These are phyloP conservation scores for Drosophila borealis DNA, from an alignment of 2,888 invertebrate genomes.

Conservation along the genomic window DNA sequence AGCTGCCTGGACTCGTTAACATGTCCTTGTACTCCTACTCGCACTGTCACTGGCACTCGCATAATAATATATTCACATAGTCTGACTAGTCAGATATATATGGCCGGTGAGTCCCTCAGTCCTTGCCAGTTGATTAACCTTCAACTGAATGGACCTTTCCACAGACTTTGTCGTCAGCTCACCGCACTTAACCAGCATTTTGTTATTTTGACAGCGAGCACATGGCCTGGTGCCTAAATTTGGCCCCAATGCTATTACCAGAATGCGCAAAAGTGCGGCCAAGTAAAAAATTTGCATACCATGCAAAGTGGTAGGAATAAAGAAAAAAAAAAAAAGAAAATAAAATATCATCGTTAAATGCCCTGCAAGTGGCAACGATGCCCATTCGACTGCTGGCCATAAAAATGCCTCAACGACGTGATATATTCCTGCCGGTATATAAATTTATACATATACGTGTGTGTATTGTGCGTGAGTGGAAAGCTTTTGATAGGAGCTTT, in stretches of 20 bases:
- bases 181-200: conserved; percentile 70
- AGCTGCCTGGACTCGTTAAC: conserved; percentile 31
- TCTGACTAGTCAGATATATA: conserved; percentile 29
- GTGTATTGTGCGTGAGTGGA: not conserved
- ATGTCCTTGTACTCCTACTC: conserved; percentile 8
- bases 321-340: conserved; percentile 2
- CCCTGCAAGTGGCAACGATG: conserved; percentile 55
- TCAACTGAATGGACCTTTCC: conserved; percentile 56
- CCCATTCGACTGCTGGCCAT: conserved; percentile 56
- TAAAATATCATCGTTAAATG: conserved; percentile 32
- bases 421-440: conserved; percentile 43
- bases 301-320: conserved; percentile 53
- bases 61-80: conserved; percentile 17
- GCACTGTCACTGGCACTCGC: conserved; percentile 3
- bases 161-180: conserved; percentile 48
- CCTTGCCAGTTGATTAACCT: conserved; percentile 52
- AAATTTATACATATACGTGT: not conserved
- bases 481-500: conserved; percentile 22
- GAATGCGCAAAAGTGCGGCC: conserved; percentile 61
- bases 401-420: conserved; percentile 67
- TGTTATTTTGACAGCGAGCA: conserved; percentile 71
- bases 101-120: conserved; percentile 27
- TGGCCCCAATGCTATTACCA: conserved; percentile 37
- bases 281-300: conserved; percentile 75
- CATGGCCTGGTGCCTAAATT: conserved; percentile 30